Evolutionary conservation across 1,140 invertebrate genomes (phyloP), one percentile per base, ranked within the genome.

Genomic region (Odontomachus brunneus): DNA sequence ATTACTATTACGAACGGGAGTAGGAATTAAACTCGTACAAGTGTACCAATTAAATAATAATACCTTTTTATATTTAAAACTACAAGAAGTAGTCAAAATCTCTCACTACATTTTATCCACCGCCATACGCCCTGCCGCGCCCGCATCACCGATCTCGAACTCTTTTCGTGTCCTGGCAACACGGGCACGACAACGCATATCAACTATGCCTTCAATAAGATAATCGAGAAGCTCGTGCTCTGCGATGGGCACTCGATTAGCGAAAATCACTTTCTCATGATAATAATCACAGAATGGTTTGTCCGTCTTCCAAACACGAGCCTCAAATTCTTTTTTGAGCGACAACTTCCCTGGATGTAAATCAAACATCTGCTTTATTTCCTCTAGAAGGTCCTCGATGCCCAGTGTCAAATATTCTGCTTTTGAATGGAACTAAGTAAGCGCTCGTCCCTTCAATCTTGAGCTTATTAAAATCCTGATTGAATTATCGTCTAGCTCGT

Each of bases 201-300:
- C n/a, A 7, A 9, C 29, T 0, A 72, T 38, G 2, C 29, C 51
- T 4, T 72, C 51, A 9, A 72, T 38, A 14, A 72, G 1, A 7
- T 57, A 57, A 9, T 72, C 67, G 0, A 72, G 29, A 0, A 72
- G 17, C 29, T 72, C 29, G 5, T 72, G 51, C 0, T 72, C 67
- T 0, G n/a, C 51, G 0, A 72, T 15, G 0, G 29, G 51, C 3
- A 57, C 51, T 3, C 48, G 67, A 24, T 72, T 71, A 12, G 66
- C 66, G 4, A 71, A n/a, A 7, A 71, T 55, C 4, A 67, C 24
- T 2, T 71, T 71, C 1, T 71, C 26, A 1, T 71, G 66, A 12
- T 71, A 71, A 5, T 71, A 71, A 19, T 71, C 26, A 5, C 66
- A 33, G 24, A 71, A 71, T 15, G 15, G 12, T 9, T 71, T 49